phyloP scores from a whole-genome alignment of 2,888 invertebrate species.

The Exocentrus adspersus region DNA sequence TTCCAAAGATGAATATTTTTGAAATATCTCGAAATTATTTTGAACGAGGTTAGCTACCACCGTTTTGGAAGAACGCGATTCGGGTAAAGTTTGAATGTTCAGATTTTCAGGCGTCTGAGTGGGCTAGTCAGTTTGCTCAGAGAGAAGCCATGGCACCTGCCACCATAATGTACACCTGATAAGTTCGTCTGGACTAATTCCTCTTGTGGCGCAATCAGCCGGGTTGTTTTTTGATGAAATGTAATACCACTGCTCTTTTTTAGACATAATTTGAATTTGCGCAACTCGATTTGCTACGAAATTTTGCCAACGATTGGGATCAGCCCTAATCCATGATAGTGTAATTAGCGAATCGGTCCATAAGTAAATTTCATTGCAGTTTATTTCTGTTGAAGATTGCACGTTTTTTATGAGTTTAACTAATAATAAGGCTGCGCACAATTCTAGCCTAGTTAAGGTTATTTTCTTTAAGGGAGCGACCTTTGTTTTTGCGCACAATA shows the following conservation, averaged over 20 bases:
- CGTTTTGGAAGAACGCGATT: neutral
- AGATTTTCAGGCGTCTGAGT: neutral
- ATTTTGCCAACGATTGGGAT: constrained; percentile 40
- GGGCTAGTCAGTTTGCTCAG: neutral
- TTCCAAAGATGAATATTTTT: neutral
- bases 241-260: constrained; percentile 40
- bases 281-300: constrained; percentile 46
- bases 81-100: neutral
- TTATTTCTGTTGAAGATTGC: neutral
- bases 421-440: neutral
- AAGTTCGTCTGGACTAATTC: constrained; percentile 21
- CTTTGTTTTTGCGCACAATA: constrained; percentile 37
- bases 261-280: constrained; percentile 37
- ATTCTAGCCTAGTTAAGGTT: constrained; percentile 29
- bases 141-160: neutral
- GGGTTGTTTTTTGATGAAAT: constrained; percentile 41
- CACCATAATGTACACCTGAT: neutral
- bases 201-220: constrained; percentile 44
- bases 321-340: constrained; percentile 37
- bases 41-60: neutral
- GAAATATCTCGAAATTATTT: neutral
- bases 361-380: constrained; percentile 29
- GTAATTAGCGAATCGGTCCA: constrained; percentile 46
- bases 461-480: constrained; percentile 38
- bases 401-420: neutral